Conservation (phyloP, 2,113 vertebrate genomes). For the Hirundichthys speculiger region DNA sequence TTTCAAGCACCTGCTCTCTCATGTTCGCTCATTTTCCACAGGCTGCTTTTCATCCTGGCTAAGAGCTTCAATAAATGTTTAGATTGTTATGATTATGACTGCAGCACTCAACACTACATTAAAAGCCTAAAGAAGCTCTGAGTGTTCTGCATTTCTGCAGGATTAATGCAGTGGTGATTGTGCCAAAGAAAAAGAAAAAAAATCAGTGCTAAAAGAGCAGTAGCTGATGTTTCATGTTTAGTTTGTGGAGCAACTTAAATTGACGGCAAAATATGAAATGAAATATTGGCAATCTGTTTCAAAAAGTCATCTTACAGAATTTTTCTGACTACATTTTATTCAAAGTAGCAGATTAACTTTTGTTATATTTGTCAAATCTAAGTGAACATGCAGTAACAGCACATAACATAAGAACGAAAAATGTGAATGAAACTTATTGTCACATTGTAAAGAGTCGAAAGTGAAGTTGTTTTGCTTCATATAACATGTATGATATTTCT, state of each 20-base stretch:
- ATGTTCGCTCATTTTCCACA: slow-evolving; percentile 37
- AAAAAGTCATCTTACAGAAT: too few species aligned
- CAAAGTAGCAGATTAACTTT: neutral
- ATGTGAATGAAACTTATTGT: too few species aligned
- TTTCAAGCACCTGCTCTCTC: slow-evolving; percentile 26
- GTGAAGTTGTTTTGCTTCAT: neutral
- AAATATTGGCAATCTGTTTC: too few species aligned
- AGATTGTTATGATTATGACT: slow-evolving; percentile 66
- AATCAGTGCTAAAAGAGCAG: slow-evolving; percentile 5
- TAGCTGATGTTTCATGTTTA: slow-evolving; percentile 9
- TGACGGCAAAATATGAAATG: neutral
- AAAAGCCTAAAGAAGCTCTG: slow-evolving; percentile 48
- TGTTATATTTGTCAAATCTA: neutral
- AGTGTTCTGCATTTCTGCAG: slow-evolving; percentile 19
- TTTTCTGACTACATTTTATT: too few species aligned
- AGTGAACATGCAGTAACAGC: neutral
- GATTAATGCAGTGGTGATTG: slow-evolving; percentile 39
- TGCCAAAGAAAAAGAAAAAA: slow-evolving; percentile 2
- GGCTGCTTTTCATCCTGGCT: slow-evolving; percentile 29
- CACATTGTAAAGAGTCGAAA: too few species aligned
- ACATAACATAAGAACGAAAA: too few species aligned
- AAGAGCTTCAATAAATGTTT: slow-evolving; percentile 63
- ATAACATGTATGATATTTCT: slow-evolving; percentile 29
- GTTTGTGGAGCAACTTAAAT: slow-evolving; percentile 14
- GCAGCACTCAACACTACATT: slow-evolving; percentile 54